phyloP scores from a whole-genome alignment of 2,797 vertebrate genomes.

The Peromyscus melanophrys region DNA sequence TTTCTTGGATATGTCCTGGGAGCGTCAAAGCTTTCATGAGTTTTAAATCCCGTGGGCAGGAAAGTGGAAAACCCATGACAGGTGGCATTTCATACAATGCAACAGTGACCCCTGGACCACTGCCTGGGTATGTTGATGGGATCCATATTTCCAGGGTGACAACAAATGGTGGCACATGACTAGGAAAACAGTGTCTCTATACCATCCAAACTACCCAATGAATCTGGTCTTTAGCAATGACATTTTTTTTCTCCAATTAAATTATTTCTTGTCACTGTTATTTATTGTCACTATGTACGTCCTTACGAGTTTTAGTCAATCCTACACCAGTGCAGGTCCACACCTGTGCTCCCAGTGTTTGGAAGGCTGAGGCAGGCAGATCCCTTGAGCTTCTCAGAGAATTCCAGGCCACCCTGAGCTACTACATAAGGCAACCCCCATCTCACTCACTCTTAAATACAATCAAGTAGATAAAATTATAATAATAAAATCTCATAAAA shows the following conservation, averaged over 20 bases:
- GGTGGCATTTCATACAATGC: not conserved
- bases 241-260: not conserved
- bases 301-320: not conserved
- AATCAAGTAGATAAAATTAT: constrained; percentile 30
- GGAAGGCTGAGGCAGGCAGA: not conserved
- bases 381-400: not conserved
- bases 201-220: not conserved
- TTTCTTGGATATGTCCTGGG: not conserved
- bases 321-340: not conserved
- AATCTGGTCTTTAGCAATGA: not conserved
- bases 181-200: not conserved
- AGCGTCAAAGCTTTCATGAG: not conserved
- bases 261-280: constrained; percentile 3
- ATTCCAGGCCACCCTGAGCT: not conserved
- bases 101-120: not conserved
- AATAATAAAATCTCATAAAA: constrained; percentile 39
- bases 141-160: not conserved
- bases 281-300: not conserved
- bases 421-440: not conserved
- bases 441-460: not conserved
- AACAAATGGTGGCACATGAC: not conserved
- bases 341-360: not conserved
- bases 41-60: constrained; percentile 24
- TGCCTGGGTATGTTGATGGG: not conserved
- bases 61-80: constrained; percentile 17